phyloP scores from a whole-genome alignment of 2,888 invertebrate species.

The Nasonia oneida region DNA sequence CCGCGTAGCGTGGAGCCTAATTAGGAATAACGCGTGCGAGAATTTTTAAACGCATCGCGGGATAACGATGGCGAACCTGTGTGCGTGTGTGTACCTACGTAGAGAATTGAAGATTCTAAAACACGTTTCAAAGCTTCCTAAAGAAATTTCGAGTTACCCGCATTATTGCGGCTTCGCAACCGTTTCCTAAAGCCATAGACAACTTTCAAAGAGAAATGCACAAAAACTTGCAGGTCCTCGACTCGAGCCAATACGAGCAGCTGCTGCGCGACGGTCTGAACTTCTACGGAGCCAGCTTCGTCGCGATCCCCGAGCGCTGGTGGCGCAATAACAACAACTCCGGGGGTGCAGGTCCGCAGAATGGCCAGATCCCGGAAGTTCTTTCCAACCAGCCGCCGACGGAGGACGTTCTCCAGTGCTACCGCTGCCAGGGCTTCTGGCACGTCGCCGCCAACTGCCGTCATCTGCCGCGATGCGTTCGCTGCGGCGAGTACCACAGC shows the following conservation, averaged over 20 bases:
- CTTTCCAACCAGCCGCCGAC: conserved; percentile 70
- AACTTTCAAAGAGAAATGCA: too few species aligned
- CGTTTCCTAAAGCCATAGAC: too few species aligned
- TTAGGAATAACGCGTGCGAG: neutral
- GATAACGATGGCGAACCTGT: neutral
- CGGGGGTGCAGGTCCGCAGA: conserved; percentile 42
- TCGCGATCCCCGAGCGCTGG: conserved; percentile 77
- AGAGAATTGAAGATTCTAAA: neutral
- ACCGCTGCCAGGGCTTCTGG: conserved; percentile 82
- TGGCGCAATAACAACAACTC: conserved; percentile 63
- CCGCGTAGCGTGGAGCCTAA: neutral
- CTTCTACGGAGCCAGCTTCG: conserved; percentile 80
- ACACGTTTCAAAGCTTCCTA: too few species aligned
- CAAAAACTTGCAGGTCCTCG: conserved; percentile 74
- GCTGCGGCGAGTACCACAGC: conserved; percentile 81
- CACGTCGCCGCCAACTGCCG: conserved; percentile 80
- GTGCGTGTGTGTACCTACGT: neutral
- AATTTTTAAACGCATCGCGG: neutral
- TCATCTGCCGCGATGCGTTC: conserved; percentile 79
- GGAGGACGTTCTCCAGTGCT: conserved; percentile 80
- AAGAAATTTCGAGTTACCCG: too few species aligned
- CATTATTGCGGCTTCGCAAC: too few species aligned
- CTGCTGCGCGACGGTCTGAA: conserved; percentile 80
- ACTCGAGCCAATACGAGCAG: conserved; percentile 78
- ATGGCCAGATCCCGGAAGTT: conserved; percentile 65